A percentile compares a stretch with the other conserved stretches of the same genome.
Conservation (phyloP, 2,113 vertebrate genomes). For the Rattus rattus region DNA sequence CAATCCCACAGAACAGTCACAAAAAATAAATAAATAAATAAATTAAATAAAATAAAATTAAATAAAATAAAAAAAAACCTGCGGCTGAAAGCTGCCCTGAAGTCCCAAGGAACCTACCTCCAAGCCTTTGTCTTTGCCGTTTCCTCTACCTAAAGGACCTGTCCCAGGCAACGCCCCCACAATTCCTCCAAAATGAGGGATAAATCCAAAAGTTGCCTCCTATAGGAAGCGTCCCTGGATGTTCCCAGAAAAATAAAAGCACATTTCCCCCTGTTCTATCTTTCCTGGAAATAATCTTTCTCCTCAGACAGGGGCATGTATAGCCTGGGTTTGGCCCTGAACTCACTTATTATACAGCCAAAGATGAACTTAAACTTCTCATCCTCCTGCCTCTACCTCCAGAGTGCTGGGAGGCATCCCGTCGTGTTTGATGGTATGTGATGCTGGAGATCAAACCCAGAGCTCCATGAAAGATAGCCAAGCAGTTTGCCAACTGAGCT, state of each 20-base stretch:
- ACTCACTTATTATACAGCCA: not conserved
- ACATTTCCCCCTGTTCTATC: not conserved
- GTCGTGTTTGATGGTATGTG: not conserved
- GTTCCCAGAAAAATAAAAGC: not conserved
- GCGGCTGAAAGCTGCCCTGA: not conserved
- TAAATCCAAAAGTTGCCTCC: not conserved
- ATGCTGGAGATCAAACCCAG: not conserved
- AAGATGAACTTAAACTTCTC: not conserved
- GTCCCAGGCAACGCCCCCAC: not conserved
- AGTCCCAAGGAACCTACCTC: not conserved
- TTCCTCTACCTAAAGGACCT: not conserved
- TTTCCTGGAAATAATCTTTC: not conserved
- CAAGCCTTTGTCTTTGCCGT: not conserved
- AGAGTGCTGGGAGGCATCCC: not conserved
- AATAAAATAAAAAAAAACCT: too few species aligned
- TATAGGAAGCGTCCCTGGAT: not conserved
- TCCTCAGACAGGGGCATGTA: not conserved
- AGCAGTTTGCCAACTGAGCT: not conserved
- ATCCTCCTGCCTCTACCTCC: not conserved
- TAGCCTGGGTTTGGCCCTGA: not conserved
- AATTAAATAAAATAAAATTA: too few species aligned
- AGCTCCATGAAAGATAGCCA: not conserved
- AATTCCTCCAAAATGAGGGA: not conserved
- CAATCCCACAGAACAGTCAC: not conserved
- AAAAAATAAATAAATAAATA: too few species aligned